Conservation (phyloP, 2,888 invertebrate genomes). For the Orthosia gracilis region DNA sequence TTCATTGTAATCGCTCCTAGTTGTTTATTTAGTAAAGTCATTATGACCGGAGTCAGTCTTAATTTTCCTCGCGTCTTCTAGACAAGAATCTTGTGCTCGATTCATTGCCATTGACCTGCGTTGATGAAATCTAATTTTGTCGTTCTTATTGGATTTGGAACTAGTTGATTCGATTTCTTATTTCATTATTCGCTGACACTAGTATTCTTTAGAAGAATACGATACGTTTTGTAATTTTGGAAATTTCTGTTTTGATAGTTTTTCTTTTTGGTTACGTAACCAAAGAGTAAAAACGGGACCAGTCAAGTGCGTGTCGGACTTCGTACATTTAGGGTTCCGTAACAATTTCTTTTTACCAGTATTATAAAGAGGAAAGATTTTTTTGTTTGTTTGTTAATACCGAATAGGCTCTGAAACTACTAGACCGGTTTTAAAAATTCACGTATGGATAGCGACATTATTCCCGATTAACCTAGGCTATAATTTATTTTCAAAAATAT, state of each 20-base stretch:
- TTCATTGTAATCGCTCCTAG: constrained; percentile 17
- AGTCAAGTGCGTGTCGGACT: no score
- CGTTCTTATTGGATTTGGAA: constrained; percentile 48
- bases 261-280: no score
- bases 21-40: constrained; percentile 21
- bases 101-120: constrained; percentile 37
- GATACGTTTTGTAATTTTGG: not conserved
- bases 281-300: no score
- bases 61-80: constrained; percentile 24
- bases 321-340: no score
- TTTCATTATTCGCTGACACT: constrained; percentile 7
- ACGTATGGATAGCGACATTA: no score
- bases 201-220: not conserved
- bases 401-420: no score
- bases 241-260: not conserved
- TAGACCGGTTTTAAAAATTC: no score
- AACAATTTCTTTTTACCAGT: no score
- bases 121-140: constrained; percentile 57
- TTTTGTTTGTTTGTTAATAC: no score
- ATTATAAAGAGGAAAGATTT: no score
- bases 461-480: no score
- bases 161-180: constrained; percentile 38
- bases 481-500: no score
- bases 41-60: constrained; percentile 33
- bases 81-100: constrained; percentile 46